These are phyloP conservation scores for Sterrhoptilus dennistouni DNA, from an alignment of 2,113 vertebrate species.

Conservation along the genomic window DNA sequence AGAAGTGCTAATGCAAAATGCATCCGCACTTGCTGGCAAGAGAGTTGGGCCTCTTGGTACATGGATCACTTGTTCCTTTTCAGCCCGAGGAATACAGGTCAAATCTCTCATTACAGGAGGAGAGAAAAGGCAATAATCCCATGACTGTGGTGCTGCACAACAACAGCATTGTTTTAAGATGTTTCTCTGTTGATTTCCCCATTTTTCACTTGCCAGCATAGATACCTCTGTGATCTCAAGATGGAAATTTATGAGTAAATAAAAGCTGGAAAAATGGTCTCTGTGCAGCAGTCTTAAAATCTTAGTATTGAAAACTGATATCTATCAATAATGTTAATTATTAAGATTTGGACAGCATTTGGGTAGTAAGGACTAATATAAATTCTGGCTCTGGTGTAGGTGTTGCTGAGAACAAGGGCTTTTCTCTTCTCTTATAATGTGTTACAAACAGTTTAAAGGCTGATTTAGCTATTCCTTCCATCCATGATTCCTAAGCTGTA, in stretches of 20 bases:
- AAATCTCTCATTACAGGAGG: background rate
- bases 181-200: background rate
- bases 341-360: background rate
- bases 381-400: background rate
- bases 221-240: background rate
- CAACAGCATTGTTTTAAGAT: background rate
- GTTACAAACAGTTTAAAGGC: background rate
- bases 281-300: background rate
- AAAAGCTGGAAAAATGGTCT: background rate
- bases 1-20: conserved; percentile 66
- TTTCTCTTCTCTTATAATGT: background rate
- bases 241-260: background rate
- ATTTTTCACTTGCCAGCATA: background rate
- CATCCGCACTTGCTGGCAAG: conserved; percentile 24
- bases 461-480: background rate
- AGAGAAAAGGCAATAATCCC: background rate
- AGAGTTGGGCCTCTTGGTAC: background rate
- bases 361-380: background rate
- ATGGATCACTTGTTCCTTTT: background rate
- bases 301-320: background rate
- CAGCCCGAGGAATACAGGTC: background rate
- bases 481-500: fast-evolving
- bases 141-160: background rate
- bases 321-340: background rate
- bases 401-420: background rate